A percentile compares a stretch with the other conserved stretches of the same genome.
Conservation (phyloP, 2,113 vertebrate genomes). For the Synodontis membranacea region DNA sequence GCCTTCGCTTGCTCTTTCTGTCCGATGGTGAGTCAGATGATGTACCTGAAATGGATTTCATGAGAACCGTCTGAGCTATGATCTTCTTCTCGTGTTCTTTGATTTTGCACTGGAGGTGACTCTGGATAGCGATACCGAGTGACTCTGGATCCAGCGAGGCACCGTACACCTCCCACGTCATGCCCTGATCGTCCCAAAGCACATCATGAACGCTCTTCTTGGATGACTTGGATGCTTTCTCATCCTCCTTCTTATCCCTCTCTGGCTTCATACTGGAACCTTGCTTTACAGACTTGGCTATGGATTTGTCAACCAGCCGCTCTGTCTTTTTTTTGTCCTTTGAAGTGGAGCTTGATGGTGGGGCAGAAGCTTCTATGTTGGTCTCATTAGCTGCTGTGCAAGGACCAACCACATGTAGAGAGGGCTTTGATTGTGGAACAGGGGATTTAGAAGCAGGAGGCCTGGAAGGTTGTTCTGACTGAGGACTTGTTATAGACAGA, state of each 20-base stretch:
- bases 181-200: slow-evolving; percentile 96
- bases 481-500: slow-evolving; percentile 46
- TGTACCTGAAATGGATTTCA: slow-evolving; percentile 82
- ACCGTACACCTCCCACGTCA: slow-evolving; percentile 99
- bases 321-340: slow-evolving; percentile 52
- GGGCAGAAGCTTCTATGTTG: slow-evolving; percentile 54
- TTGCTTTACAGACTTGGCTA: slow-evolving; percentile 64
- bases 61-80: slow-evolving; percentile 74
- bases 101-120: slow-evolving; percentile 95
- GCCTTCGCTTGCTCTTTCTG: slow-evolving; percentile 87
- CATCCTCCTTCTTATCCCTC: slow-evolving; percentile 54
- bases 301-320: slow-evolving; percentile 58
- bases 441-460: slow-evolving; percentile 50
- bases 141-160: slow-evolving; percentile 93
- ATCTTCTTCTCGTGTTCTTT: slow-evolving; percentile 90
- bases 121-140: slow-evolving; percentile 95
- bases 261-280: slow-evolving; percentile 57
- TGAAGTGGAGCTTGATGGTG: slow-evolving; percentile 40
- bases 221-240: slow-evolving; percentile 69
- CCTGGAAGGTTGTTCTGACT: slow-evolving; percentile 52
- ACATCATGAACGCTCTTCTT: slow-evolving; percentile 85
- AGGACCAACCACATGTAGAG: slow-evolving; percentile 41
- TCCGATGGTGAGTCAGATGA: slow-evolving; percentile 75
- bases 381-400: slow-evolving; percentile 30
- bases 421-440: slow-evolving; percentile 51